These are phyloP conservation scores for Megaceryle torquata DNA, from an alignment of 2,113 vertebrate species.

Conservation along the genomic window DNA sequence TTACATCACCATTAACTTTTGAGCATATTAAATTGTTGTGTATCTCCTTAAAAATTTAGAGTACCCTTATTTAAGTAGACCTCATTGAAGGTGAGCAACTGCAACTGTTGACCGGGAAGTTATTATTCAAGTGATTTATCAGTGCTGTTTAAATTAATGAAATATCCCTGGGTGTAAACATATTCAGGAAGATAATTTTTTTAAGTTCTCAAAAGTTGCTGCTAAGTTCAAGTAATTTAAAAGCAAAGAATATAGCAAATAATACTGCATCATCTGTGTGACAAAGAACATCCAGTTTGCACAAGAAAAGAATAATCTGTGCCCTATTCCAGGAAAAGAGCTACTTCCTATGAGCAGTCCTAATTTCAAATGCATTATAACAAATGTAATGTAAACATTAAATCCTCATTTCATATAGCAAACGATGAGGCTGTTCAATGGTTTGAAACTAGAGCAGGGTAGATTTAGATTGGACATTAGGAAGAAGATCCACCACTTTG, in stretches of 20 bases:
- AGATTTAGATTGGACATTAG: no score
- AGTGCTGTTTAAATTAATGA: neutral
- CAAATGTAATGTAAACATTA: neutral
- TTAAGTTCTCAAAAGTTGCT: neutral
- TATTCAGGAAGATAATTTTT: neutral
- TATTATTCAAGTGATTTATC: neutral
- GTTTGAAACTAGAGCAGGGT: no score
- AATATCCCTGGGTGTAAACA: neutral
- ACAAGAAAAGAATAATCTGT: neutral
- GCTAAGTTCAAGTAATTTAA: neutral
- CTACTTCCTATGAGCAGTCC: neutral
- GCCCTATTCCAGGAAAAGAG: neutral
- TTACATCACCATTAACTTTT: neutral
- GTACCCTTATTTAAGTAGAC: neutral
- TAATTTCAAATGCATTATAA: neutral
- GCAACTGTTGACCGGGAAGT: neutral
- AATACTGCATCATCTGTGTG: neutral
- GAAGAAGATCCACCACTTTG: no score
- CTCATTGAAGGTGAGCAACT: neutral
- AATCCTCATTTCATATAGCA: neutral
- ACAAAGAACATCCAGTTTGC: neutral
- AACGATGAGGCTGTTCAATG: no score
- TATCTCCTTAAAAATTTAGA: neutral
- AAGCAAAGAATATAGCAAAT: neutral
- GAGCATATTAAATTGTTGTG: neutral